phyloP scores from a whole-genome alignment of 2,888 invertebrate genomes.

The Thereva unica region DNA sequence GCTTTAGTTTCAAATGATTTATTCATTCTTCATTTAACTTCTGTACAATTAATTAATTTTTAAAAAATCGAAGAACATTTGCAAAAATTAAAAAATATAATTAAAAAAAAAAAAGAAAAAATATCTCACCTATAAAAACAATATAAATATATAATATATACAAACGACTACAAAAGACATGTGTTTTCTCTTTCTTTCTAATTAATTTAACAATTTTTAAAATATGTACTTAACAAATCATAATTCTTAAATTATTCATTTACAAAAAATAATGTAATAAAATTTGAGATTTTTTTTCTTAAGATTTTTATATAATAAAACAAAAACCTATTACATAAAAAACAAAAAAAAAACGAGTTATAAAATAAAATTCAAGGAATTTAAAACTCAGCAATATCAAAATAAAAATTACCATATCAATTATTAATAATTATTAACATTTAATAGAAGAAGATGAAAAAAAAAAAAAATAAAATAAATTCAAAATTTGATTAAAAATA shows the following conservation, averaged over 20 bases:
- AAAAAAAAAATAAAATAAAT: slow-evolving; percentile 12
- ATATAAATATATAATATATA: slow-evolving; percentile 19
- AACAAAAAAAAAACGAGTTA: slow-evolving; percentile 1
- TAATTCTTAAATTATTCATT: neutral
- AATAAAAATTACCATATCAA: slow-evolving; percentile 27
- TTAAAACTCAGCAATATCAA: slow-evolving; percentile 32
- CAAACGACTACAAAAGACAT: slow-evolving; percentile 33
- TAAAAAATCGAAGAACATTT: too few species aligned
- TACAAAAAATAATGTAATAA: slow-evolving; percentile 13
- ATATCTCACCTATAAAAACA: slow-evolving; percentile 20
- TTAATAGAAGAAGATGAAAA: neutral
- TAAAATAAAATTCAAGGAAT: slow-evolving; percentile 26
- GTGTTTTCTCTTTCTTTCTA: slow-evolving; percentile 13
- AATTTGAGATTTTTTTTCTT: neutral
- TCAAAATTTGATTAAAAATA: slow-evolving; percentile 17
- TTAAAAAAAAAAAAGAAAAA: neutral
- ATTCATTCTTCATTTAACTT: too few species aligned
- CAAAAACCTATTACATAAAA: neutral
- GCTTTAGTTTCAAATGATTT: too few species aligned
- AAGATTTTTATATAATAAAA: neutral
- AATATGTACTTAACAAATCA: neutral
- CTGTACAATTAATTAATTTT: too few species aligned
- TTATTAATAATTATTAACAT: slow-evolving; percentile 23
- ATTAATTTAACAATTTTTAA: slow-evolving; percentile 19
- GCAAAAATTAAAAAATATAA: neutral